Percentiles rank a stretch among this genome's conserved stretches.
Evolutionary conservation across 1,140 invertebrate genomes (phyloP).

Genomic region (Dendrolimus kikuchii): DNA sequence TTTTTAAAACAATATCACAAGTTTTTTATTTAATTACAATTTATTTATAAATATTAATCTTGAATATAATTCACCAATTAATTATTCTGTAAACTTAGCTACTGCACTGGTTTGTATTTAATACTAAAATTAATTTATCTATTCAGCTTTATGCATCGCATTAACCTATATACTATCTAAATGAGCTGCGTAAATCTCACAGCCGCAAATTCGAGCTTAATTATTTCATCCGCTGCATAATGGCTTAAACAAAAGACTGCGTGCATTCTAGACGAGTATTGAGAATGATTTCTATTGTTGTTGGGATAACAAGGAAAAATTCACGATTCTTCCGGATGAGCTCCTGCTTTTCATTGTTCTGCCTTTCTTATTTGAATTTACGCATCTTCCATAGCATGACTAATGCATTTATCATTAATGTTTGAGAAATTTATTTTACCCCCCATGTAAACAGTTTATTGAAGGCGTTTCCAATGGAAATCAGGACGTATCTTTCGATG

Average conservation of each 20-base stretch:
- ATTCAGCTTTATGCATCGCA: too few species aligned
- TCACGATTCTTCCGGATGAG: slow-evolving; percentile 42
- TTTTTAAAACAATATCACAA: too few species aligned
- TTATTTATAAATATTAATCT: too few species aligned
- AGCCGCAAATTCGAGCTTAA: slow-evolving; percentile 50
- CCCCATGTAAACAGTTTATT: slow-evolving; percentile 52
- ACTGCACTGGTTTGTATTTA: too few species aligned
- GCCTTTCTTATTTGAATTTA: slow-evolving; percentile 48
- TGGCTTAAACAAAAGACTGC: slow-evolving; percentile 62
- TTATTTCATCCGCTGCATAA: slow-evolving; percentile 62
- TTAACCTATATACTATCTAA: too few species aligned
- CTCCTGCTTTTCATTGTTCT: slow-evolving; percentile 39
- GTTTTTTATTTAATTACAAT: too few species aligned
- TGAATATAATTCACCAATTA: too few species aligned
- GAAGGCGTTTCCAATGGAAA: slow-evolving; percentile 50
- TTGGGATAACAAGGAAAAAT: slow-evolving; percentile 58
- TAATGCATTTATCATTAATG: slow-evolving; percentile 51
- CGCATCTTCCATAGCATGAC: slow-evolving; percentile 50
- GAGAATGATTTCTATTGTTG: slow-evolving; percentile 50
- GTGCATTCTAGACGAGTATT: slow-evolving; percentile 41
- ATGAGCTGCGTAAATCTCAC: slow-evolving; percentile 33
- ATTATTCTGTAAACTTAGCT: too few species aligned
- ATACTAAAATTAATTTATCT: too few species aligned
- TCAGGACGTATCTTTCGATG: slow-evolving; percentile 39
- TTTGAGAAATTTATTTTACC: slow-evolving; percentile 37